A percentile compares a stretch with the other conserved stretches of the same genome.
Conservation (phyloP, 2,888 invertebrate species). For the Cryptus armator region DNA sequence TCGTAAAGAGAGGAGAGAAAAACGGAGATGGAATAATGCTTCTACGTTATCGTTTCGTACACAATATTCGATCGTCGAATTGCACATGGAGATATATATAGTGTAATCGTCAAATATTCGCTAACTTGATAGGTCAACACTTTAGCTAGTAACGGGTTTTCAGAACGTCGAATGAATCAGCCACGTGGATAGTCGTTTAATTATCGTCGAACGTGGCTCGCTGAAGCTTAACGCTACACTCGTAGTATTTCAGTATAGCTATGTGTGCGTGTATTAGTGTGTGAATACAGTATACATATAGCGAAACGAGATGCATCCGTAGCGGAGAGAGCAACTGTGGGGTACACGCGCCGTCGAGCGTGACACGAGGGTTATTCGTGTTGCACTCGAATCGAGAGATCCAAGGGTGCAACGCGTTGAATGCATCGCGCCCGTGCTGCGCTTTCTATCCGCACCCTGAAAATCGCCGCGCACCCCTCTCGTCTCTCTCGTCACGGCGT, state of each 20-base stretch:
- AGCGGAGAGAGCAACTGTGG: conserved; percentile 47
- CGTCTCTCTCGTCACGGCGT: conserved; percentile 50
- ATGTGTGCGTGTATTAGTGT: neutral
- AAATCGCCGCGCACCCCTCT: conserved; percentile 69
- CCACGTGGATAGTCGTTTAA: conserved; percentile 65
- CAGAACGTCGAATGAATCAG: conserved; percentile 43
- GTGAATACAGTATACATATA: conserved; percentile 17
- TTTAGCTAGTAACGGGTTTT: conserved; percentile 26
- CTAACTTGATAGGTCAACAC: conserved; percentile 36
- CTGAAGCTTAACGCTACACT: conserved; percentile 26
- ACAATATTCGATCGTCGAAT: neutral
- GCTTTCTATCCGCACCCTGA: conserved; percentile 56
- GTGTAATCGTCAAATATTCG: conserved; percentile 23
- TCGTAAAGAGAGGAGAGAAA: too few species aligned
- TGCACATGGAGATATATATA: neutral
- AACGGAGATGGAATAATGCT: neutral
- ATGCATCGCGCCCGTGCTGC: conserved; percentile 51
- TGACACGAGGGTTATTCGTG: conserved; percentile 67
- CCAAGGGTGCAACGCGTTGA: conserved; percentile 70
- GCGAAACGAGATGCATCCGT: conserved; percentile 43
- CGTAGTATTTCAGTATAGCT: neutral
- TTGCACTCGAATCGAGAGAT: conserved; percentile 70
- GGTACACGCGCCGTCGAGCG: conserved; percentile 68
- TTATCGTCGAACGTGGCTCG: conserved; percentile 56
- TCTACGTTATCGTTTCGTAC: neutral